Percentiles rank a stretch among this genome's conserved stretches.
Evolutionary conservation across 1,140 invertebrate species (phyloP).

Genomic region (Rhizoglyphus robini): DNA sequence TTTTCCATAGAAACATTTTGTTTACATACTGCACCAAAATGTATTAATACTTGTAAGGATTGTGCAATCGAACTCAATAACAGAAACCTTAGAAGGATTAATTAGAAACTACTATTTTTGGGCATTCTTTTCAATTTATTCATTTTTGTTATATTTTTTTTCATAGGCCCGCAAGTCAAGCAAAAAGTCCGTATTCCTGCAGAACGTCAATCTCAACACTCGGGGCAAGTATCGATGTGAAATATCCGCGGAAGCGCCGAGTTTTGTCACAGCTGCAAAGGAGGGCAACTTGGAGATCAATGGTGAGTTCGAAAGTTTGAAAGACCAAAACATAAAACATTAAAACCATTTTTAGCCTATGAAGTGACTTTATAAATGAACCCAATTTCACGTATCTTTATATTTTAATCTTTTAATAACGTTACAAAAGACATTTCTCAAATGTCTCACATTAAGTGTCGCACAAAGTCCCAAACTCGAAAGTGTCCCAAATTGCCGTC

Average conservation of each 20-base stretch:
- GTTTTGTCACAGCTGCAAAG: conserved; percentile 60
- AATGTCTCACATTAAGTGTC: not conserved
- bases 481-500: not conserved
- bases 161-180: conserved; percentile 27
- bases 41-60: too few relatives aligned
- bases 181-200: conserved; percentile 28
- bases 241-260: conserved; percentile 66
- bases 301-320: conserved; percentile 36
- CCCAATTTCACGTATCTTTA: not conserved
- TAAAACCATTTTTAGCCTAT: not conserved
- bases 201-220: conserved; percentile 26
- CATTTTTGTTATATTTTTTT: not conserved
- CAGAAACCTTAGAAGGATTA: too few relatives aligned
- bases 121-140: too few relatives aligned
- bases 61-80: too few relatives aligned
- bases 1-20: too few relatives aligned
- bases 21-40: too few relatives aligned
- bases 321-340: not conserved
- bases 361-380: not conserved
- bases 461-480: not conserved
- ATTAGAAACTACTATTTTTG: too few relatives aligned
- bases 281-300: conserved; percentile 56
- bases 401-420: not conserved
- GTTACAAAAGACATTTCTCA: not conserved
- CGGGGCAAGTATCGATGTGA: conserved; percentile 43